phyloP scores from a whole-genome alignment of 2,797 vertebrate species.

The Oreochromis grahami region DNA sequence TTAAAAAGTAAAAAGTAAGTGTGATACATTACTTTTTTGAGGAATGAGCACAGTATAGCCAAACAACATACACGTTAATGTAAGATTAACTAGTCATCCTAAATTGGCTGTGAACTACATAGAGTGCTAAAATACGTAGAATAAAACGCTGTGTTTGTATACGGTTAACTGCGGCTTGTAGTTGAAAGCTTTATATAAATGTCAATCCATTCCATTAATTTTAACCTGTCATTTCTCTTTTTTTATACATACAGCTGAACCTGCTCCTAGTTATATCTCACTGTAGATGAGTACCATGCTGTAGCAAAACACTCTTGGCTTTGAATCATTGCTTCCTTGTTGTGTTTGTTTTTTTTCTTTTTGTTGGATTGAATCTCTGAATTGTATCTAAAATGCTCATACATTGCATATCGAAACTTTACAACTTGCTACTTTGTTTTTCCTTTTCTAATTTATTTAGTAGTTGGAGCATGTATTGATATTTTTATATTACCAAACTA shows the following conservation, averaged over 20 bases:
- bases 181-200: background rate
- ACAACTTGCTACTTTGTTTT: background rate
- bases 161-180: background rate
- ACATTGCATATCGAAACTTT: background rate
- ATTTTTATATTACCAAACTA: background rate
- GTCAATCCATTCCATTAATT: background rate
- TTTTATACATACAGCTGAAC: background rate
- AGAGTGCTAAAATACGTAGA: background rate
- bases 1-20: background rate
- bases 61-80: fast-evolving
- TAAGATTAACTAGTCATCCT: background rate
- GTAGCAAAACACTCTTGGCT: background rate
- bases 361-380: background rate
- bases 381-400: background rate
- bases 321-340: background rate
- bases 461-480: background rate
- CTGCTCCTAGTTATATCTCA: background rate
- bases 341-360: background rate
- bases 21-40: background rate
- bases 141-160: background rate
- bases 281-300: background rate
- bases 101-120: background rate
- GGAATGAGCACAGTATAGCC: background rate
- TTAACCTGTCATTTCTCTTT: background rate
- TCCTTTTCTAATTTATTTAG: background rate